Conservation (phyloP, 2,113 vertebrate species). For the Tragelaphus scriptus region DNA sequence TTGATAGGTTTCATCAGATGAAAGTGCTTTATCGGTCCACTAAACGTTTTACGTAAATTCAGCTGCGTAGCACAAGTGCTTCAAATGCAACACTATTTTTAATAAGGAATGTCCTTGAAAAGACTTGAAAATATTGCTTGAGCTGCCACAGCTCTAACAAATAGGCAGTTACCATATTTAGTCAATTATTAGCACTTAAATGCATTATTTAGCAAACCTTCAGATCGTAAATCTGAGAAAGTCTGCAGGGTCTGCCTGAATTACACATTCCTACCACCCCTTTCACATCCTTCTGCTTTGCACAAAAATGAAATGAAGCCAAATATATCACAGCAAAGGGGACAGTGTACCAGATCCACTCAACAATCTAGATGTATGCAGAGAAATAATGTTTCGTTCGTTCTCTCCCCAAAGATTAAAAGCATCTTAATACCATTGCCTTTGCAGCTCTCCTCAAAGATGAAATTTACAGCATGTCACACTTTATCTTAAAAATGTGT, state of each 20-base stretch:
- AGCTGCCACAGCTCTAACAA: constrained; percentile 14
- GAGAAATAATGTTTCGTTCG: constrained; percentile 51
- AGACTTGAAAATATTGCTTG: constrained; percentile 20
- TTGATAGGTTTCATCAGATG: neutral
- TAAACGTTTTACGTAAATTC: neutral
- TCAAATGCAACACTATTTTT: neutral
- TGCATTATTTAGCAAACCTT: constrained; percentile 64
- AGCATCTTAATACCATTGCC: constrained; percentile 53
- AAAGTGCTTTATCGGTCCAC: neutral
- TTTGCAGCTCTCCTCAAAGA: constrained; percentile 44
- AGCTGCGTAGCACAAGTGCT: neutral
- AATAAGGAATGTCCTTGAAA: constrained; percentile 52
- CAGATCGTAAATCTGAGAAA: constrained; percentile 18
- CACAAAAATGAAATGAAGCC: constrained; percentile 58
- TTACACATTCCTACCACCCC: constrained; percentile 26
- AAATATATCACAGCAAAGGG: constrained; percentile 57
- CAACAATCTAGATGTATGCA: neutral
- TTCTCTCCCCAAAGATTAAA: constrained; percentile 54
- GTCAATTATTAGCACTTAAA: constrained; percentile 48
- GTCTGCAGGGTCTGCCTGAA: neutral
- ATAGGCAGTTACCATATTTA: constrained; percentile 31
- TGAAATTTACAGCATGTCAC: constrained; percentile 59
- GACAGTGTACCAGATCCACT: constrained; percentile 37
- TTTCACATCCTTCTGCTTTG: constrained; percentile 24
- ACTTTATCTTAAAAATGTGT: constrained; percentile 64